These are phyloP conservation scores for Phataginus tricuspis DNA, from an alignment of 2,797 vertebrate genomes.

Conservation along the genomic window DNA sequence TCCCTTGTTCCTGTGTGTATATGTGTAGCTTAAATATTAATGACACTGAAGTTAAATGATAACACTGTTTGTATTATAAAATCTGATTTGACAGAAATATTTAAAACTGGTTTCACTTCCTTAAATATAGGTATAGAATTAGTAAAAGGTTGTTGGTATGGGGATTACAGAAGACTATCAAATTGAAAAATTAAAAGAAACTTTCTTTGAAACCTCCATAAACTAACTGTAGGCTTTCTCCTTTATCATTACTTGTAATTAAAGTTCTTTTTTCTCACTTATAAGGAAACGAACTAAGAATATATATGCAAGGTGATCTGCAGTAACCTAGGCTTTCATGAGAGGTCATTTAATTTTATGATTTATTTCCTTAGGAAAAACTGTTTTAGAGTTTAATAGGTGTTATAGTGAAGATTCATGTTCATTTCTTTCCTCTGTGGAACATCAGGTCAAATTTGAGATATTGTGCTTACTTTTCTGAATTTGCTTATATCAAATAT, in stretches of 20 bases:
- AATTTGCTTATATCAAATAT: constrained; percentile 44
- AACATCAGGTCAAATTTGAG: neutral
- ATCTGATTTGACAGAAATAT: constrained; percentile 85
- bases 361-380: constrained; percentile 62
- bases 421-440: constrained; percentile 16
- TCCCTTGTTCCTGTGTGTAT: constrained; percentile 65
- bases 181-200: constrained; percentile 82
- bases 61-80: constrained; percentile 84
- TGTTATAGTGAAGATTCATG: constrained; percentile 10
- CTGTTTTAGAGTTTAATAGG: constrained; percentile 38
- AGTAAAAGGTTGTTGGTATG: constrained; percentile 87
- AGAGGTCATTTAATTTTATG: constrained; percentile 47
- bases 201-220: constrained; percentile 77
- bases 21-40: constrained; percentile 77
- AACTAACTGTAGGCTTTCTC: constrained; percentile 43
- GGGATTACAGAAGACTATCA: constrained; percentile 82
- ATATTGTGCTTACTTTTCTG: neutral
- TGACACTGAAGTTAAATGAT: constrained; percentile 81
- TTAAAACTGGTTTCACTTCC: constrained; percentile 85
- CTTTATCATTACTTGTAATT: constrained; percentile 48
- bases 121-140: constrained; percentile 87
- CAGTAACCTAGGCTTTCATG: constrained; percentile 39
- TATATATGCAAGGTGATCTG: neutral
- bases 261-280: neutral
- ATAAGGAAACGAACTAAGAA: neutral